Evolutionary conservation across 2,888 invertebrate genomes (phyloP).

Genomic region (Leistus spinibarbis): DNA sequence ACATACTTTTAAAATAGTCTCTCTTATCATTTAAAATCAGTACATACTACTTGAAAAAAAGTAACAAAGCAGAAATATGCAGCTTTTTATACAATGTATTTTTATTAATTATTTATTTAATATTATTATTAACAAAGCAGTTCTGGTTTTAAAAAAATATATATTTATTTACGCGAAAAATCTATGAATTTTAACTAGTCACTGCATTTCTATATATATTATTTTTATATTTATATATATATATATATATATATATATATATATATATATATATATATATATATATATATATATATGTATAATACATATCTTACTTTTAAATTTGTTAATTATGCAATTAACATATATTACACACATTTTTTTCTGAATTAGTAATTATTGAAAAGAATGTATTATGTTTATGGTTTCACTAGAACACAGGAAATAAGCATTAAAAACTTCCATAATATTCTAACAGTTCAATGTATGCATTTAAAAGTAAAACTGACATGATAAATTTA

Average conservation of each 20-base stretch:
- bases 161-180: constrained; percentile 29
- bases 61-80: constrained; percentile 15
- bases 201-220: constrained; percentile 30
- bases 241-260: no score
- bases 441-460: constrained; percentile 3
- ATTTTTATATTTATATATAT: no score
- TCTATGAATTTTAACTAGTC: constrained; percentile 27
- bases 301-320: neutral
- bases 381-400: no score
- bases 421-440: constrained; percentile 23
- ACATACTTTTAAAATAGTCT: constrained; percentile 27
- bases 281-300: no score
- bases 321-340: neutral
- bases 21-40: constrained; percentile 28
- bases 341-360: neutral
- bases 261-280: no score
- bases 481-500: neutral
- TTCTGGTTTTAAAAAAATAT: constrained; percentile 35
- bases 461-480: neutral
- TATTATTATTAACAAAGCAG: constrained; percentile 8
- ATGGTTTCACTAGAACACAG: constrained; percentile 34
- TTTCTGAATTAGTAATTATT: no score
- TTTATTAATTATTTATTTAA: neutral
- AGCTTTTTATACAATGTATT: constrained; percentile 4
- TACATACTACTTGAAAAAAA: constrained; percentile 21